Conservation (phyloP, 2,888 invertebrate species). For the Orthonevra nobilis region DNA sequence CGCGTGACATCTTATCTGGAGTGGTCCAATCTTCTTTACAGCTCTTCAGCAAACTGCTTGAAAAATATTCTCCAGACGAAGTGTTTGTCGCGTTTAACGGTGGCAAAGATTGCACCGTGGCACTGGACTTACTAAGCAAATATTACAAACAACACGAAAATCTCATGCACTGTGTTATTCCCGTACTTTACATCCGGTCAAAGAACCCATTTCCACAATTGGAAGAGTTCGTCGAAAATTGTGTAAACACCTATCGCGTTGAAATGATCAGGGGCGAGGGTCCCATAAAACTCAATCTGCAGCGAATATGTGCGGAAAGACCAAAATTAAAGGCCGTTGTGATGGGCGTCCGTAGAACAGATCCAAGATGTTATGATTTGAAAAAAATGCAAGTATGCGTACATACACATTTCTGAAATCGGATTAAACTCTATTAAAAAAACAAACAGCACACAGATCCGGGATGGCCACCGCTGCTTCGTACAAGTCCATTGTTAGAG, state of each 20-base stretch:
- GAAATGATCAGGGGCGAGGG: constrained; percentile 85
- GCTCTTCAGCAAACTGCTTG: constrained; percentile 84
- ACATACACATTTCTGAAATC: background rate
- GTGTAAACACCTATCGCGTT: constrained; percentile 87
- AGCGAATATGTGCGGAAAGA: constrained; percentile 82
- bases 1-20: constrained; percentile 1
- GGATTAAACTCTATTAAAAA: constrained; percentile 49
- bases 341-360: constrained; percentile 95
- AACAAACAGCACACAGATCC: constrained; percentile 87
- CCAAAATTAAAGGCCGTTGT: constrained; percentile 88
- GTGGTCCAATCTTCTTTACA: constrained; percentile 75
- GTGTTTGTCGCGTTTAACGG: constrained; percentile 97
- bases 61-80: constrained; percentile 85
- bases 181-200: constrained; percentile 89
- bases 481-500: constrained; percentile 94
- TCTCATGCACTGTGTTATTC: constrained; percentile 76
- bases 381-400: constrained; percentile 85
- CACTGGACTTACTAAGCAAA: constrained; percentile 85
- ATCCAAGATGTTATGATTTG: constrained; percentile 89
- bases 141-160: constrained; percentile 76
- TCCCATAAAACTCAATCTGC: constrained; percentile 87
- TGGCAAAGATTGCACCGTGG: constrained; percentile 98
- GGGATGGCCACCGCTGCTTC: constrained; percentile 93
- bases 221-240: constrained; percentile 89
- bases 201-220: constrained; percentile 92